These are phyloP conservation scores for Campoletis raptor DNA, from an alignment of 2,888 invertebrate genomes.

Conservation along the genomic window DNA sequence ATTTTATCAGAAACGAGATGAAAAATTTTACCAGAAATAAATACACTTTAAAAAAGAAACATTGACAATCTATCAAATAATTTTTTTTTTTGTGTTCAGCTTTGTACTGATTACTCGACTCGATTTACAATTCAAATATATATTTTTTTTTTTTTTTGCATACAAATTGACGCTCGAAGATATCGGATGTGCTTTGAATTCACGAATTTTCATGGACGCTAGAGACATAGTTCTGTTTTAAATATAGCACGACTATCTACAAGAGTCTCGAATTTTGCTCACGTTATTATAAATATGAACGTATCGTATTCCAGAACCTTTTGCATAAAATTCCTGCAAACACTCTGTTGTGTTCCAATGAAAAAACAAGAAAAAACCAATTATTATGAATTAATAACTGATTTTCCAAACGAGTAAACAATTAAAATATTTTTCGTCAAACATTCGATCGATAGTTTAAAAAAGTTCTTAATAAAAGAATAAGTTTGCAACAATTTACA, in stretches of 20 bases:
- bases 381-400: not conserved
- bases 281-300: slow-evolving; percentile 23
- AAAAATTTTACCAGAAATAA: not conserved
- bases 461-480: not conserved
- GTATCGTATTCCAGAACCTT: not conserved
- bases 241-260: slow-evolving; percentile 33
- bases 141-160: not conserved
- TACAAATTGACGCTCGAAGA: not conserved
- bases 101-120: not conserved
- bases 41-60: not conserved
- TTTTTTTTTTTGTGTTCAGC: not conserved
- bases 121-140: slow-evolving; percentile 9
- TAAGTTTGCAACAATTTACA: not conserved
- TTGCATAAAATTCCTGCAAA: not conserved
- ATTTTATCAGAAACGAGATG: not conserved
- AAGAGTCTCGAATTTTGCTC: slow-evolving; percentile 35
- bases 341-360: not conserved
- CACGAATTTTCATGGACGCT: not conserved
- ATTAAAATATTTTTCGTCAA: not conserved
- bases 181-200: not conserved
- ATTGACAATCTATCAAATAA: not conserved
- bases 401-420: too few relatives aligned
- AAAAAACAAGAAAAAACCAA: not conserved
- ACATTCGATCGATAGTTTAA: not conserved
- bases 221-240: slow-evolving; percentile 35